Conservation (phyloP, 2,888 invertebrate species). For the Sialis lutaria region DNA sequence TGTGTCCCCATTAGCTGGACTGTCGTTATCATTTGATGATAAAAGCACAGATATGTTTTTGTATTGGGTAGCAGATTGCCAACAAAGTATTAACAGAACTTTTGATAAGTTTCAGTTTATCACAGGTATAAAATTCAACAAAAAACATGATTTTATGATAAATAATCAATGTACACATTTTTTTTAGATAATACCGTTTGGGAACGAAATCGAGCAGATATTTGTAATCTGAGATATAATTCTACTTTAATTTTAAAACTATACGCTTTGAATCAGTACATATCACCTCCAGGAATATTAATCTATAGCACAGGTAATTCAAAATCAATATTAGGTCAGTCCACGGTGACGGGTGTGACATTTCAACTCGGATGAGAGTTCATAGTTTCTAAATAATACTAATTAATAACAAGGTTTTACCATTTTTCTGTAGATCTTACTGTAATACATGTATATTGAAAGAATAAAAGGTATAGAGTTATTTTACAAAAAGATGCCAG, state of each 20-base stretch:
- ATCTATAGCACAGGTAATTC: conserved; percentile 48
- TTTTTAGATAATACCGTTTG: conserved; percentile 9
- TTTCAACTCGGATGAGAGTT: too few relatives aligned
- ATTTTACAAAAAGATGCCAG: too few relatives aligned
- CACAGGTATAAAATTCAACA: conserved; percentile 11
- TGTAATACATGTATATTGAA: too few relatives aligned
- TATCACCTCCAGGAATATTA: conserved; percentile 51
- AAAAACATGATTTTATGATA: background rate
- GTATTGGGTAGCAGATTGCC: conserved; percentile 58
- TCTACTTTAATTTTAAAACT: conserved; percentile 45
- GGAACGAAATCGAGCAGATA: conserved; percentile 26
- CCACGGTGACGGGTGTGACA: too few relatives aligned
- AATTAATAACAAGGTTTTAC: too few relatives aligned
- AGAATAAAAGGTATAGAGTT: too few relatives aligned
- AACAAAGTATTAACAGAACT: conserved; percentile 31
- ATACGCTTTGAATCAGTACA: conserved; percentile 44
- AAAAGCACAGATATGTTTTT: conserved; percentile 60
- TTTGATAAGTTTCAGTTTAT: conserved; percentile 14
- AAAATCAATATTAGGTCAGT: too few relatives aligned
- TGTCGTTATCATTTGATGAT: conserved; percentile 36
- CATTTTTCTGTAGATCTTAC: too few relatives aligned
- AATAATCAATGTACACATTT: background rate
- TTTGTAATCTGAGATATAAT: conserved; percentile 53
- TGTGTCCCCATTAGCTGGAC: conserved; percentile 39
- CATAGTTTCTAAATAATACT: too few relatives aligned